phyloP scores from a whole-genome alignment of 53 echinoderm and acorn worm species.

The Astropecten irregularis region DNA sequence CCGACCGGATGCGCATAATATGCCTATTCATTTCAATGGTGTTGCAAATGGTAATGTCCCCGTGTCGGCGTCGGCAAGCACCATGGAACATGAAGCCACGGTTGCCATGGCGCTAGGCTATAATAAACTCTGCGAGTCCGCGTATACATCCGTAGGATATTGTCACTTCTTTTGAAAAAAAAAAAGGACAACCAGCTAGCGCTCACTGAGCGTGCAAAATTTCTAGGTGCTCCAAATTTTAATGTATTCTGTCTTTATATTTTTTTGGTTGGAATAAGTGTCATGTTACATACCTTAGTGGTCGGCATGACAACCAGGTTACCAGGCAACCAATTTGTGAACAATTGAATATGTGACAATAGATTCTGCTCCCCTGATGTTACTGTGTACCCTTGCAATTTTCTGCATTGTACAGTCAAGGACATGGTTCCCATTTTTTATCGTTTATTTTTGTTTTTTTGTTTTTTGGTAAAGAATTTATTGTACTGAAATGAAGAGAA shows the following conservation, averaged over 20 bases:
- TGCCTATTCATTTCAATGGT: background rate
- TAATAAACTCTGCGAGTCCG: conserved; percentile 20
- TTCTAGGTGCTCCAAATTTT: too few species aligned
- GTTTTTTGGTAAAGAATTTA: too few species aligned
- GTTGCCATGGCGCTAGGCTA: conserved; percentile 3
- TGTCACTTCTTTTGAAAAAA: conserved; percentile 42
- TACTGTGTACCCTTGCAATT: too few species aligned
- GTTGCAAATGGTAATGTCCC: background rate
- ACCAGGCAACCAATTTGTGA: too few species aligned
- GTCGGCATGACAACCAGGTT: conserved; percentile 14
- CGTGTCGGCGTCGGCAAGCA: background rate
- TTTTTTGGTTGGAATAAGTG: too few species aligned
- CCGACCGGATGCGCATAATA: background rate
- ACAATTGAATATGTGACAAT: too few species aligned
- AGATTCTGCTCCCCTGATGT: too few species aligned
- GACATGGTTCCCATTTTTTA: too few species aligned
- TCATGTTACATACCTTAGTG: background rate
- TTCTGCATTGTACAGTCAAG: too few species aligned
- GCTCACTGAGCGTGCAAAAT: background rate
- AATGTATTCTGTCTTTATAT: too few species aligned
- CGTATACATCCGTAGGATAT: background rate
- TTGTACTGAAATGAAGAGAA: too few species aligned
- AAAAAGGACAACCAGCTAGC: background rate
- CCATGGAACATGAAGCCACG: conserved; percentile 6
- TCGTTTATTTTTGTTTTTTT: too few species aligned